Percentiles rank a stretch among this genome's conserved stretches.
Conservation (phyloP, 2,113 vertebrate genomes). For the Cheirogaleus medius region DNA sequence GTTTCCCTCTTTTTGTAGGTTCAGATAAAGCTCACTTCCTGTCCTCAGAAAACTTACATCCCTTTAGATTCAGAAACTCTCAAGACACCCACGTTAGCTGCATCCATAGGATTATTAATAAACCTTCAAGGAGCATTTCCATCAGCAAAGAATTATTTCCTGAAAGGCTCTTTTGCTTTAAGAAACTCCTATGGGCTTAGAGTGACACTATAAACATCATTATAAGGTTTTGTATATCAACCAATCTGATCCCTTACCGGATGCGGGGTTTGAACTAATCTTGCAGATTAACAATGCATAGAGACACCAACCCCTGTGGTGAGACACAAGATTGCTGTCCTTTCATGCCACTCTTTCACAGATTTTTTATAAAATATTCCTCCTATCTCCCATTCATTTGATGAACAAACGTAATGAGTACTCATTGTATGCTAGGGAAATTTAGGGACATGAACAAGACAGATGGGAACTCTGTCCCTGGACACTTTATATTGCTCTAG, state of each 20-base stretch:
- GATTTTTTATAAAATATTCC: not conserved
- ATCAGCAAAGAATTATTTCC: not conserved
- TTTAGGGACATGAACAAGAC: not conserved
- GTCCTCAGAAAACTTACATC: not conserved
- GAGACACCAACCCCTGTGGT: not conserved
- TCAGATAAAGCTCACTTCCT: not conserved
- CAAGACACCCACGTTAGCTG: slow-evolving; percentile 28
- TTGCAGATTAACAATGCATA: not conserved
- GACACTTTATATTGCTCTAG: not conserved
- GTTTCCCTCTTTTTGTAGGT: not conserved
- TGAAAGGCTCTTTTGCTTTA: not conserved
- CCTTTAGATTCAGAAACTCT: not conserved
- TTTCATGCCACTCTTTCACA: not conserved
- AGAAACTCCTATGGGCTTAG: not conserved
- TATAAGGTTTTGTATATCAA: not conserved
- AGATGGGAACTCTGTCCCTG: not conserved
- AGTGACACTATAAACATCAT: not conserved
- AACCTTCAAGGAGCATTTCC: not conserved
- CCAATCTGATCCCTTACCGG: not conserved
- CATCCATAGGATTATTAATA: slow-evolving; percentile 35
- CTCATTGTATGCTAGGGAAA: not conserved
- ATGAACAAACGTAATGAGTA: not conserved
- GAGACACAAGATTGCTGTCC: not conserved
- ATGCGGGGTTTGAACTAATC: not conserved
- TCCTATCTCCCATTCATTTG: not conserved